These are phyloP conservation scores for Dromas ardeola DNA, from an alignment of 2,113 vertebrate genomes.

Conservation along the genomic window DNA sequence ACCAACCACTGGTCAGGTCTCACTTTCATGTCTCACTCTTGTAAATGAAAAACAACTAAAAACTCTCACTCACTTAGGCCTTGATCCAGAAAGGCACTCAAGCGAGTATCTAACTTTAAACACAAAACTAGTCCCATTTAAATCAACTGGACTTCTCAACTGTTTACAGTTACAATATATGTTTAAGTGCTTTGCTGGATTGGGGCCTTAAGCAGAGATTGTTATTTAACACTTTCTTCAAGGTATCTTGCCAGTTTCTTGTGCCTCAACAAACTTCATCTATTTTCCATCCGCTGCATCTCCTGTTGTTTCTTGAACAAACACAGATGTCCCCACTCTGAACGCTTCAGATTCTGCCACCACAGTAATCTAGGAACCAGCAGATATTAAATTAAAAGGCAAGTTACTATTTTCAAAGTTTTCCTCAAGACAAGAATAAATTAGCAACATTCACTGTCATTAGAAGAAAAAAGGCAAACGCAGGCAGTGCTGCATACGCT, in stretches of 20 bases:
- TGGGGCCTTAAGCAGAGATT: not conserved
- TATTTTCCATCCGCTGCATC: not conserved
- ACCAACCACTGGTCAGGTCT: not conserved
- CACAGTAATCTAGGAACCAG: not conserved
- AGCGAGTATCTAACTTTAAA: constrained; percentile 18
- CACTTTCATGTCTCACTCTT: not conserved
- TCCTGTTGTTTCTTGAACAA: constrained; percentile 46
- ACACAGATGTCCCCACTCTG: constrained; percentile 4
- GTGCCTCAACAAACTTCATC: constrained; percentile 23
- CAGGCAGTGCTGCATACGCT: not conserved
- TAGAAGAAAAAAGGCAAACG: not conserved
- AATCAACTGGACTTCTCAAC: constrained; percentile 12
- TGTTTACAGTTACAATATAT: not conserved
- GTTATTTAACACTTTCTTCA: not conserved
- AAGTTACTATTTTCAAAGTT: not conserved
- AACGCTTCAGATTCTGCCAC: not conserved
- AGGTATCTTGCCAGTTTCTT: not conserved
- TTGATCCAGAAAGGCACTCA: constrained; percentile 15
- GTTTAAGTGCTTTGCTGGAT: constrained; percentile 53
- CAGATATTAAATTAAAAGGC: not conserved
- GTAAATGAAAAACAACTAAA: not conserved
- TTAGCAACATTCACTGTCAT: not conserved
- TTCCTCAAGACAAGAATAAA: not conserved
- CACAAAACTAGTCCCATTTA: constrained; percentile 27
- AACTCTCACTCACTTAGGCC: not conserved